Base-by-base conservation (phyloP, 2,888 invertebrate genomes). In the Callyntrura guangdongensis region DNA sequence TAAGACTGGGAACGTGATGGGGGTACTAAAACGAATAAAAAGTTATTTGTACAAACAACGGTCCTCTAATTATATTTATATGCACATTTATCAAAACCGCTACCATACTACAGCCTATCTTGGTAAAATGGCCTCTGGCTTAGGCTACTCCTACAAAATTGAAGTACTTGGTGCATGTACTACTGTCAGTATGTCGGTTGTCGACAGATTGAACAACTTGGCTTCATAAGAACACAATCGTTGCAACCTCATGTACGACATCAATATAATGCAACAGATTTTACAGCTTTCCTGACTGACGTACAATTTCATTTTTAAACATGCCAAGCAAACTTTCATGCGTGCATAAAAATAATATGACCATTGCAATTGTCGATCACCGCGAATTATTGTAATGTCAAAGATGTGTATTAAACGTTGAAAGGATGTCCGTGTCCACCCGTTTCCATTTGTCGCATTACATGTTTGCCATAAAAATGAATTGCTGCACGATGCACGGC, bases 31-130 rank as follows among this genome's bases (percentile, higher is more conserved):
- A 27, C 36, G 3, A 12, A 47, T 12, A n/a, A 47, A 47, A 47
- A 47, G 20, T 3, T 74, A 47, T 74, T 74, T 74, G 74, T 74
- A 47, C 36, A 36, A 74, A 74, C 47, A 47, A 74, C 74, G 47
- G 74, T 74, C 74, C 49, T 47, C 47, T 47, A 74, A 74, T 74
- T 74, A 74, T 12, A 9, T 74, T 74, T 36, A 27, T 27, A 69
- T 14, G 20, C 74, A 47, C 74, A 74, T 74, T 47, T 47, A 47
- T 20, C 74, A 74, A 12, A 17, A 64, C 11, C 22, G 14, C 0
- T 3, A 36, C 36, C 6, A 36, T 36, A 36, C 36, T 36, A 8
- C 74, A 9, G 9, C 14, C 45, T 47, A 47, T 47, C 74, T 74
- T 45, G 74, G 20, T 17, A 49, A 74, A 72, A 74, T 47, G 45